phyloP scores from a whole-genome alignment of 1,140 invertebrate genomes.

The Drosophila bipectinata region DNA sequence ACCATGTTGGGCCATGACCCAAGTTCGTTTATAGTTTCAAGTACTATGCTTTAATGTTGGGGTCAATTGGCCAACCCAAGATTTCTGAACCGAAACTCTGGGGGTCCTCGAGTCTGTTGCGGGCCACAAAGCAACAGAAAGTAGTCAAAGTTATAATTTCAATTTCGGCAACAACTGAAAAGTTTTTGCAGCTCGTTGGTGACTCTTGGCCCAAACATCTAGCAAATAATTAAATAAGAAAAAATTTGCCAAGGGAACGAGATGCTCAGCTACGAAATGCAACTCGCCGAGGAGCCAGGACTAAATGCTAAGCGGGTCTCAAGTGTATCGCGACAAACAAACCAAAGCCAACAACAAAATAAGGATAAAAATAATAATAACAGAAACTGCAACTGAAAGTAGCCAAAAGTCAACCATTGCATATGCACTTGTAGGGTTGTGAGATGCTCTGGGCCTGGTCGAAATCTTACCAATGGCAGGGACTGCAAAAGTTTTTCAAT shows the following conservation, averaged over 20 bases:
- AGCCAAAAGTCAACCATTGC: slow-evolving; percentile 62
- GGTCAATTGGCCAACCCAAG: slow-evolving; percentile 10
- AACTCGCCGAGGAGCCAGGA: slow-evolving; percentile 19
- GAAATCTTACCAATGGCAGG: slow-evolving; percentile 54
- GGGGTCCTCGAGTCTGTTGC: background rate
- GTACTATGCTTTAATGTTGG: background rate
- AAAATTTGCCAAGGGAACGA: slow-evolving; percentile 17
- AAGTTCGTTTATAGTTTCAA: background rate
- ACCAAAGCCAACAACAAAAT: slow-evolving; percentile 17
- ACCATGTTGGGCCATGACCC: too few species aligned
- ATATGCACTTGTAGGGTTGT: slow-evolving; percentile 70
- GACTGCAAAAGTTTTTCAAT: slow-evolving; percentile 73
- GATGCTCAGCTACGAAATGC: background rate
- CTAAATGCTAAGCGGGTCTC: slow-evolving; percentile 74
- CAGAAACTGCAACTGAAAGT: slow-evolving; percentile 44
- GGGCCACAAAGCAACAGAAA: slow-evolving; percentile 28
- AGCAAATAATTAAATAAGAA: slow-evolving; percentile 71
- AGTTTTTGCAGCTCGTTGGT: slow-evolving; percentile 53
- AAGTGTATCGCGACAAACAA: slow-evolving; percentile 66
- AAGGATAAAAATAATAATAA: slow-evolving; percentile 29
- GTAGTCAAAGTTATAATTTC: slow-evolving; percentile 68
- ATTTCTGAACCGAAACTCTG: slow-evolving; percentile 14
- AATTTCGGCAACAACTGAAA: slow-evolving; percentile 61
- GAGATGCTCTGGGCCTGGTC: background rate
- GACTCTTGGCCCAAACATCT: slow-evolving; percentile 53